These are phyloP conservation scores for Sylvilagus bachmani DNA, from an alignment of 2,113 vertebrate genomes.

Conservation along the genomic window DNA sequence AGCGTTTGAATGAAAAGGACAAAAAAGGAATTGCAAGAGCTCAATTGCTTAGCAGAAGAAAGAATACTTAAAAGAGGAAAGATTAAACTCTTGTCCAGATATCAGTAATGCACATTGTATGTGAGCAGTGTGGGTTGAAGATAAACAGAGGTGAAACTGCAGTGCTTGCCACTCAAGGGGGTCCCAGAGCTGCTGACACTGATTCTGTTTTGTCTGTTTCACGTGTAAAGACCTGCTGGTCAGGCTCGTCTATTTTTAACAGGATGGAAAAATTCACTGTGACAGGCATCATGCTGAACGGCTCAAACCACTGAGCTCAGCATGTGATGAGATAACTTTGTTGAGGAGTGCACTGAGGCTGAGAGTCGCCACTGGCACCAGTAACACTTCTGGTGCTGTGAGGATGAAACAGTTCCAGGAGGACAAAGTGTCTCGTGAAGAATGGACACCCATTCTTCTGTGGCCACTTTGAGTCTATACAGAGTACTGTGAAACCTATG, in stretches of 20 bases:
- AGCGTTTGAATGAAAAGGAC: slow-evolving; percentile 94
- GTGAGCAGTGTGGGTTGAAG: slow-evolving; percentile 94
- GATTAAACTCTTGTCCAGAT: slow-evolving; percentile 91
- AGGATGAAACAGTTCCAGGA: slow-evolving; percentile 94
- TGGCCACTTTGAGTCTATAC: slow-evolving; percentile 94
- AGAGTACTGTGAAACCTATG: slow-evolving; percentile 95
- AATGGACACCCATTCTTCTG: slow-evolving; percentile 94
- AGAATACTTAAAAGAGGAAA: slow-evolving; percentile 94
- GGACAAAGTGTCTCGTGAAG: slow-evolving; percentile 98
- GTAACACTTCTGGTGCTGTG: slow-evolving; percentile 96
- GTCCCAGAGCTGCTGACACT: slow-evolving; percentile 94
- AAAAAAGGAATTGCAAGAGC: slow-evolving; percentile 96
- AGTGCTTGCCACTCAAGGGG: slow-evolving; percentile 93
- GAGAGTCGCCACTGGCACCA: slow-evolving; percentile 96
- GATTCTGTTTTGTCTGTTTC: slow-evolving; percentile 94
- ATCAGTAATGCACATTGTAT: slow-evolving; percentile 87
- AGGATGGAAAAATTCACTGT: slow-evolving; percentile 96
- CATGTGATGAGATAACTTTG: slow-evolving; percentile 98
- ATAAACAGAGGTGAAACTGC: slow-evolving; percentile 93
- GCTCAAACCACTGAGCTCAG: slow-evolving; percentile 95
- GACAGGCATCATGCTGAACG: slow-evolving; percentile 96
- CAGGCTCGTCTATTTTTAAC: slow-evolving; percentile 97
- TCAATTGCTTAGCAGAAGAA: slow-evolving; percentile 95
- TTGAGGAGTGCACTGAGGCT: slow-evolving; percentile 96
- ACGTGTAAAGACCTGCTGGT: slow-evolving; percentile 95